Evolutionary conservation across 1,140 invertebrate species (phyloP).

Genomic region (Archivesica marissinica): DNA sequence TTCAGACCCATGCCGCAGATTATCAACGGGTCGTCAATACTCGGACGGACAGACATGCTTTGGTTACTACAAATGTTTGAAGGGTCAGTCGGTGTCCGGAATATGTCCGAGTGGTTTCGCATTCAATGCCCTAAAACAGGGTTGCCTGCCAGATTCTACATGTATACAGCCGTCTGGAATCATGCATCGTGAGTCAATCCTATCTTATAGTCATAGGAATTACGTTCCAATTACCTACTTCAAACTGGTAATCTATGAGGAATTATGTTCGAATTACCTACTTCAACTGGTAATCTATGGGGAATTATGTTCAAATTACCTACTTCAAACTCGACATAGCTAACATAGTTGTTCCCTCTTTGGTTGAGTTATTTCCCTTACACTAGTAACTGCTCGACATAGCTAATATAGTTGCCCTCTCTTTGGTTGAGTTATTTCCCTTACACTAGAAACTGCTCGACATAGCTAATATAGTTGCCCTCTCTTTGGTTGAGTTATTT

Average conservation of each 20-base stretch:
- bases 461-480: too few relatives aligned
- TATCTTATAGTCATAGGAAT: neutral
- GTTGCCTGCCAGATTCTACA: conserved; percentile 40
- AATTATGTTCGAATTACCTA: neutral
- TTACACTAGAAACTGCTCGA: too few relatives aligned
- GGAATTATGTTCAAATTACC: too few relatives aligned
- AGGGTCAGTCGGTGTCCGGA: conserved; percentile 38
- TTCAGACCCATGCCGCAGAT: conserved; percentile 43
- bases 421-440: too few relatives aligned
- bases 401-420: too few relatives aligned
- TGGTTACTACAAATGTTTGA: conserved; percentile 44
- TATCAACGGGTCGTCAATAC: conserved; percentile 25
- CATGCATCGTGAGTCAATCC: conserved; percentile 34
- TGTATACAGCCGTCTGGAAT: conserved; percentile 29
- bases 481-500: too few relatives aligned
- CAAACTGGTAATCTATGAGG: neutral
- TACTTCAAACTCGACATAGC: too few relatives aligned
- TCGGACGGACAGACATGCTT: conserved; percentile 56
- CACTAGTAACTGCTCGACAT: too few relatives aligned
- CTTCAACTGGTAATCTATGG: too few relatives aligned
- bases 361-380: too few relatives aligned
- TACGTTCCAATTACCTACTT: neutral
- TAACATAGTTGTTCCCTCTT: too few relatives aligned
- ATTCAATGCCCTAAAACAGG: conserved; percentile 25
- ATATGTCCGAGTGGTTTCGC: conserved; percentile 27